phyloP scores from a whole-genome alignment of 2,797 vertebrate genomes.

The Glyptemys insculpta region DNA sequence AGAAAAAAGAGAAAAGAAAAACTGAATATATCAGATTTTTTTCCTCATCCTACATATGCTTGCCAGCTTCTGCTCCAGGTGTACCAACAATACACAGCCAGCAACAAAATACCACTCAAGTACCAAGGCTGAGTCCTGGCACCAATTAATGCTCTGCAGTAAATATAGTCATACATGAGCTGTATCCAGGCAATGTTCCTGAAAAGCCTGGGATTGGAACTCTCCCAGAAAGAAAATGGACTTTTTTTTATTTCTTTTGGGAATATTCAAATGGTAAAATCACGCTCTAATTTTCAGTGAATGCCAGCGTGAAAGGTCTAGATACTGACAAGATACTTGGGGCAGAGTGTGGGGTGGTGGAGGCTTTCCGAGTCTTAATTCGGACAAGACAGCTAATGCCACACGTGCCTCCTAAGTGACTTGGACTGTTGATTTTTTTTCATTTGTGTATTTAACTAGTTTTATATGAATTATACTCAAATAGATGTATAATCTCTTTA shows the following conservation, averaged over 20 bases:
- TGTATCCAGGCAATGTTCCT: background rate
- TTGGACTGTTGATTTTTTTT: background rate
- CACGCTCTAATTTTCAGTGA: background rate
- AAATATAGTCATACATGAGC: background rate
- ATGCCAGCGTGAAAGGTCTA: background rate
- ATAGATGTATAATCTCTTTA: background rate
- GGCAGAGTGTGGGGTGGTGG: rapidly evolving
- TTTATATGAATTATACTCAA: background rate
- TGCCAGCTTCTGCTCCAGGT: background rate
- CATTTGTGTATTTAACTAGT: background rate
- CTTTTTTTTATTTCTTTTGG: background rate
- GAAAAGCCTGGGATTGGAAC: background rate
- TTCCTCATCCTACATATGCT: background rate
- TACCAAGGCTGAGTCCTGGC: background rate
- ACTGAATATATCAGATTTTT: slow-evolving; percentile 10
- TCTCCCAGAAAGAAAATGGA: background rate
- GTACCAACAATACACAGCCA: background rate
- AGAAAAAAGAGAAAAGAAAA: slow-evolving; percentile 28
- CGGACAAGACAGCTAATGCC: background rate
- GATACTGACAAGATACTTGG: background rate
- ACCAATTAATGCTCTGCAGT: background rate
- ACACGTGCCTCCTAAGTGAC: background rate
- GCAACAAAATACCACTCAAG: background rate
- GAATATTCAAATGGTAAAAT: background rate
- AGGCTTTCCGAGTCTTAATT: background rate